These are phyloP conservation scores for Simalia tracyae DNA, from an alignment of 2,797 vertebrate genomes.

Conservation along the genomic window DNA sequence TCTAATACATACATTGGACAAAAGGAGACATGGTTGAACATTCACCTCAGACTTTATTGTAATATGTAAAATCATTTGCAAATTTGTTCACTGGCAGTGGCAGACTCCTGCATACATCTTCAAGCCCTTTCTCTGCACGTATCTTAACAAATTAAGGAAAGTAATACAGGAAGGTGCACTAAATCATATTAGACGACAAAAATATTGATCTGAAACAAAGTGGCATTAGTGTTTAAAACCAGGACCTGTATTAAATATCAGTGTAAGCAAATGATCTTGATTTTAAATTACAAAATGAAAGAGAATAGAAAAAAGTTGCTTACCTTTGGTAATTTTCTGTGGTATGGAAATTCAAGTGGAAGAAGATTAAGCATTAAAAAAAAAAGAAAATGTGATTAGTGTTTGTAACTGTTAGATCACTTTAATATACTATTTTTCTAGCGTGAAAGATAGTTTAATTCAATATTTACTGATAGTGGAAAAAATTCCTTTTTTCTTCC, in stretches of 20 bases:
- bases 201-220: not conserved
- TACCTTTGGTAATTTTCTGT: conserved; percentile 79
- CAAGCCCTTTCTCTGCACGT: not conserved
- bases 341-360: conserved; percentile 46
- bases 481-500: not conserved
- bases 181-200: not conserved
- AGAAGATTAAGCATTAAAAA: conserved; percentile 55
- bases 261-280: not conserved
- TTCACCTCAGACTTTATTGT: not conserved
- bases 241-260: not conserved
- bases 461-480: conserved; percentile 13
- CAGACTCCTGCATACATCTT: not conserved
- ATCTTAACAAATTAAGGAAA: not conserved
- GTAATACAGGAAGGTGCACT: not conserved
- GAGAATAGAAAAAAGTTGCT: conserved; percentile 31
- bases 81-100: not conserved
- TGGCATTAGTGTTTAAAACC: not conserved
- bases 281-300: conserved; percentile 25
- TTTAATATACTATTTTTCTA: not conserved
- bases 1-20: not conserved
- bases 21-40: not conserved
- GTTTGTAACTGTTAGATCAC: conserved; percentile 19
- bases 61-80: not conserved
- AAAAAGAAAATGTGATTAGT: conserved; percentile 60
- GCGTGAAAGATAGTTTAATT: not conserved